Evolutionary conservation across 2,888 invertebrate species (phyloP), one percentile per base, ranked within the genome.

Genomic region (Heliconius aoede): DNA sequence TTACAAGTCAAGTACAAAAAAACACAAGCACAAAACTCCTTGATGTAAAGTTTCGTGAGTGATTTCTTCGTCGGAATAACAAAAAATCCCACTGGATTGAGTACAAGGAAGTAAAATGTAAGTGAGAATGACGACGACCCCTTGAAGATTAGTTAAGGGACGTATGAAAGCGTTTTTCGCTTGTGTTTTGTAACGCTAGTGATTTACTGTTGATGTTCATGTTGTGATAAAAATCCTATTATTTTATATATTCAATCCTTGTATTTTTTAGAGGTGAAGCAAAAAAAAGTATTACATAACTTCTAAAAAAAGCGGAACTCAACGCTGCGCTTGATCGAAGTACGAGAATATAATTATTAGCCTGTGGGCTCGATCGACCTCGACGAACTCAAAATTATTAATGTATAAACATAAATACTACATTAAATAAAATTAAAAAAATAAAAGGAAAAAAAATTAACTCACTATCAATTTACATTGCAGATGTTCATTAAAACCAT

Each of bases 81-180:
- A 55, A 55, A 69, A 65, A 69, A 30, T 32, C 69, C 69, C 69
- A 1, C 30, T 26, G 55, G 69, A 69, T 30, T n/a, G n/a, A 55
- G 51, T n/a, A 8, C n/a, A 30, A 24, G 51, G 69, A 32, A 55
- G 69, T 69, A 24, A 55, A 69, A 69, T 55, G 32, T 55, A 69
- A 69, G 32, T 69, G 69, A 15, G 69, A 69, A 69, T 69, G 55
- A 69, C 55, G 69, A 55, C 55, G 30, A 32, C 51, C 55, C n/a
- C 30, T 55, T 55, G 30, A 15, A 55, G 69, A 69, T 69, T 69
- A 69, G 69, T 69, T 69, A 69, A 69, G 69, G 69, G 69, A 55
- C 51, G 32, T 30, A 69, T 65, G 1, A 32, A 55, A 32, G 15
- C n/a, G n/a, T 5, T 55, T 55, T 32, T 55, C 9, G n/a, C 9